phyloP scores from a whole-genome alignment of 2,797 vertebrate genomes.

The Enteromius fasciolatus region DNA sequence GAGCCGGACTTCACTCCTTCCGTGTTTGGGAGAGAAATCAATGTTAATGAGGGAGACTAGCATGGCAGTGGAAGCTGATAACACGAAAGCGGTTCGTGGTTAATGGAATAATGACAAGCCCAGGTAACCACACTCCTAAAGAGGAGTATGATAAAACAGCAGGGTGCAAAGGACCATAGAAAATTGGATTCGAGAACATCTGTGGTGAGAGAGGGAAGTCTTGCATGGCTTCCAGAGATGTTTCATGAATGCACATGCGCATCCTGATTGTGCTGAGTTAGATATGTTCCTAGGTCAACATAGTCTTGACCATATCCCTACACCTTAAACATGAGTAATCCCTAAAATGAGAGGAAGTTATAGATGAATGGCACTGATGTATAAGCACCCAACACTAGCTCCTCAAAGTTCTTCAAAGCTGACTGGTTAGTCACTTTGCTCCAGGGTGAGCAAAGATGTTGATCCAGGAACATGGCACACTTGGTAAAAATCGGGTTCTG shows the following conservation, averaged over 20 bases:
- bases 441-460: too few relatives aligned
- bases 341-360: too few relatives aligned
- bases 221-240: slow-evolving; percentile 2
- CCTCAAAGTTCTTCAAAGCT: too few relatives aligned
- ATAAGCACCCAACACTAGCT: too few relatives aligned
- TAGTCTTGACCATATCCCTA: too few relatives aligned
- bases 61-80: slow-evolving; percentile 42
- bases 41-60: slow-evolving; percentile 56
- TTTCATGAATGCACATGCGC: not conserved
- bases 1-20: slow-evolving; percentile 39
- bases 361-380: too few relatives aligned
- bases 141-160: slow-evolving; percentile 50
- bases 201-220: not conserved
- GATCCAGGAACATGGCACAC: too few relatives aligned
- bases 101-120: slow-evolving; percentile 47
- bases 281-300: too few relatives aligned
- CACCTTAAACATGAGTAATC: too few relatives aligned
- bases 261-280: too few relatives aligned
- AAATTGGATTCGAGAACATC: slow-evolving; percentile 24
- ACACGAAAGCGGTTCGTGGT: slow-evolving; percentile 43
- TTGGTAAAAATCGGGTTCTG: too few relatives aligned
- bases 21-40: slow-evolving; percentile 43
- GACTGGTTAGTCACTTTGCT: too few relatives aligned
- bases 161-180: slow-evolving; percentile 24
- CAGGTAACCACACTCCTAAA: slow-evolving; percentile 30